Conservation (phyloP, 2,113 vertebrate species). For the Dicentrarchus labrax region DNA sequence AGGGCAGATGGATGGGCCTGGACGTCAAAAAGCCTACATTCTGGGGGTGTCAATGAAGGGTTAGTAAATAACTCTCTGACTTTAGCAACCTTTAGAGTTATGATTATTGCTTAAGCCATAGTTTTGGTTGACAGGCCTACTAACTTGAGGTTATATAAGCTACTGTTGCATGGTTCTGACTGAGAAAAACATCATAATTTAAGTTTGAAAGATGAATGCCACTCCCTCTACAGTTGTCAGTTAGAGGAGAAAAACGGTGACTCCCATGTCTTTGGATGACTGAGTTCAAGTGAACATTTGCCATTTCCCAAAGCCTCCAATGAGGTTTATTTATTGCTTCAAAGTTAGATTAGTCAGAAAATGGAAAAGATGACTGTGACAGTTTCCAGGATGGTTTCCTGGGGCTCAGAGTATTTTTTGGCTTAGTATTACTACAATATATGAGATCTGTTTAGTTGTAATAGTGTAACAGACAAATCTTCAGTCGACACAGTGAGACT, state of each 20-base stretch:
- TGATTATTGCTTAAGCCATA: constrained; percentile 42
- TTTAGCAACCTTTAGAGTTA: constrained; percentile 31
- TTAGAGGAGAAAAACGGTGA: neutral
- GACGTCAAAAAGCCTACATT: constrained; percentile 90
- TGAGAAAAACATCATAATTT: constrained; percentile 55
- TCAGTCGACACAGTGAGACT: neutral
- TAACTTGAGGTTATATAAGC: constrained; percentile 36
- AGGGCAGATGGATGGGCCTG: constrained; percentile 87
- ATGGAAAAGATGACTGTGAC: neutral
- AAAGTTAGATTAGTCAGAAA: neutral
- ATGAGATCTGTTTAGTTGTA: neutral
- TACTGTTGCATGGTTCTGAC: constrained; percentile 6
- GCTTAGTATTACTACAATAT: neutral
- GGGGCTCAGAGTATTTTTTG: neutral
- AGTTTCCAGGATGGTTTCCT: neutral
- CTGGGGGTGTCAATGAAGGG: constrained; percentile 93
- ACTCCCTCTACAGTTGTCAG: constrained; percentile 10
- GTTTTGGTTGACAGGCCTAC: constrained; percentile 8
- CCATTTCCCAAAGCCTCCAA: constrained; percentile 20
- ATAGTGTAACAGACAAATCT: neutral
- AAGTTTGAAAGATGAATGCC: constrained; percentile 18
- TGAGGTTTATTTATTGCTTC: constrained; percentile 2
- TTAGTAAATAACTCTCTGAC: constrained; percentile 80
- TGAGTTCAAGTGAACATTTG: constrained; percentile 1
- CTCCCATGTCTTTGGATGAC: neutral